Percentiles rank a stretch among this genome's conserved stretches.
Evolutionary conservation across 2,113 vertebrate species (phyloP).

Genomic region (Protobothrops flavoviridis): DNA sequence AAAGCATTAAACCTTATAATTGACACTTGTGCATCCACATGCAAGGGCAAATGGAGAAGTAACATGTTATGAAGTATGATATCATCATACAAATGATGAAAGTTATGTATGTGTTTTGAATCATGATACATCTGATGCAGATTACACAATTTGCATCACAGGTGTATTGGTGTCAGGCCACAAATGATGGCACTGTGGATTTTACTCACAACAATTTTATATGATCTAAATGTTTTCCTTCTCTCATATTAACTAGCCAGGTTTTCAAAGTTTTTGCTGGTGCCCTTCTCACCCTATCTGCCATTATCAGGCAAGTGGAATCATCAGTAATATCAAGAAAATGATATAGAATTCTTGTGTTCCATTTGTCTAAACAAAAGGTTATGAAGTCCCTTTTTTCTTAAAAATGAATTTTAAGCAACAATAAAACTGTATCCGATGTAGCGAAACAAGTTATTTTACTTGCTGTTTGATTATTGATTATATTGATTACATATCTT

Average conservation of each 20-base stretch:
- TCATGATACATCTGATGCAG: background rate
- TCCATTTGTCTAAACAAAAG: background rate
- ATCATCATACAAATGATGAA: background rate
- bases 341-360: background rate
- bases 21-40: background rate
- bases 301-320: background rate
- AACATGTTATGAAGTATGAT: background rate
- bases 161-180: background rate
- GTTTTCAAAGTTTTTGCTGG: background rate
- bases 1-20: background rate
- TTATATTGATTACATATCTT: background rate
- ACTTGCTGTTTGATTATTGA: background rate
- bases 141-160: background rate
- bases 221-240: background rate
- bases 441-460: background rate
- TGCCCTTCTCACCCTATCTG: background rate
- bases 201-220: background rate
- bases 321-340: background rate
- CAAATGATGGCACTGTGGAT: background rate
- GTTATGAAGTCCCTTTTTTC: background rate
- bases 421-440: background rate
- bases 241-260: background rate
- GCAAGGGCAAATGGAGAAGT: background rate
- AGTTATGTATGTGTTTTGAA: background rate
- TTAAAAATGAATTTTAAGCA: background rate